A percentile compares a stretch with the other conserved stretches of the same genome.
These are phyloP conservation scores for Aphidius ervi DNA, from an alignment of 1,140 invertebrate genomes.

Conservation along the genomic window DNA sequence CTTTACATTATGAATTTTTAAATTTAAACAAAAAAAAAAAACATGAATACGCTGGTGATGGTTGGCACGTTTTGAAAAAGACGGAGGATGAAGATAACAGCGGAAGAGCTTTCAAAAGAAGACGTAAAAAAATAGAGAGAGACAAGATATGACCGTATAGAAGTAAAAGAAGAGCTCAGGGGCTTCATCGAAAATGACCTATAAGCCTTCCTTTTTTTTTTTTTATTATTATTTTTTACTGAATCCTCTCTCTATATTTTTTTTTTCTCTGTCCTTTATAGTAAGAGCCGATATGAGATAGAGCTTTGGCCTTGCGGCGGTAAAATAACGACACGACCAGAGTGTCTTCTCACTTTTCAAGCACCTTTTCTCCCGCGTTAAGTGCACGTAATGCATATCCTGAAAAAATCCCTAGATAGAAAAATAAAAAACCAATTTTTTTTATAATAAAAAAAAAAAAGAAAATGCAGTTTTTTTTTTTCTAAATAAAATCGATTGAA, in stretches of 20 bases:
- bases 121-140: neutral
- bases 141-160: conserved; percentile 1
- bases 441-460: too few relatives aligned
- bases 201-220: neutral
- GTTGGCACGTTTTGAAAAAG: conserved; percentile 2
- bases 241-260: too few relatives aligned
- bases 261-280: too few relatives aligned
- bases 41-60: too few relatives aligned
- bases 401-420: neutral
- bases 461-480: conserved; percentile 1
- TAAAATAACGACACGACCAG: conserved; percentile 45
- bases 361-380: conserved; percentile 15
- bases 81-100: neutral
- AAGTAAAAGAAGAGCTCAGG: conserved; percentile 14
- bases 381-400: conserved; percentile 12
- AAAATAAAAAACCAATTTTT: too few relatives aligned
- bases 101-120: neutral
- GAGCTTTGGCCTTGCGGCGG: conserved; percentile 39
- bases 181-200: neutral
- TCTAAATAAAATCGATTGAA: neutral
- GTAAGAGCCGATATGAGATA: conserved; percentile 35
- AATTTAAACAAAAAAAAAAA: too few relatives aligned
- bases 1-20: too few relatives aligned
- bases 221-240: conserved; percentile 25
- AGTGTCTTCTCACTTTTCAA: conserved; percentile 35